Base-by-base conservation (phyloP, 2,113 vertebrate genomes). In the Daphoenositta chrysoptera region DNA sequence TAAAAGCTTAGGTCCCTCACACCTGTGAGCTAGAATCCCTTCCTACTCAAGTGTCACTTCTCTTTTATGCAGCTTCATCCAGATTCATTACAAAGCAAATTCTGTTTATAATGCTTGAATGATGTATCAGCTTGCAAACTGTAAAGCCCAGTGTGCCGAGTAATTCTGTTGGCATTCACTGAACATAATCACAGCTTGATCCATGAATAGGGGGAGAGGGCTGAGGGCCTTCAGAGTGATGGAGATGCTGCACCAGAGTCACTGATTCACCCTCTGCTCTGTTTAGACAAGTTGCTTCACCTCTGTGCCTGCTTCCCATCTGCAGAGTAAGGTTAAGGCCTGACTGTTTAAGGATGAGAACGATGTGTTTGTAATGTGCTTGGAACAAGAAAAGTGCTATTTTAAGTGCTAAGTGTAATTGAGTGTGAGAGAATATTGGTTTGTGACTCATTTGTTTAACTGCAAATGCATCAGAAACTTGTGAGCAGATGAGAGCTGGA, bases 371-470 rank as follows among this genome's bases (percentile, higher is more conserved):
- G 83, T 73, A 71, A 93, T 81, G 68, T 56, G 60, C 90, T 90
- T 81, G 87, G 82, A 95, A 91, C 54, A 73, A 88, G 87, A 66
- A 66, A 69, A 93, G 82, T 0, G 1, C 92, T 96, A 78, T 92
- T 96, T 93, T 96, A 90, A 94, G 92, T 90, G 85, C 60, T 53
- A 47, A 83, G 70, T 73, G 90, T 89, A 95, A 93, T 77, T 73
- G 92, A 80, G 71, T 56, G 76, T 83, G 50, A 93, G 88, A 60
- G 83, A 94, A 56, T 95, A 86, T 95, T 85, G 79, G 85, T 91
- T 89, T 88, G 88, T 95, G 90, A 95, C 72, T 95, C 86, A 93
- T 95, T 94, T 90, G 68, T 94, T 93, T 95, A 91, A 94, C 86
- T 93, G 73, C 83, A 92, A 68, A 87, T 71, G 95, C 86, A 92